Evolutionary conservation across 2,888 invertebrate genomes (phyloP).

Genomic region (Oithona nana): DNA sequence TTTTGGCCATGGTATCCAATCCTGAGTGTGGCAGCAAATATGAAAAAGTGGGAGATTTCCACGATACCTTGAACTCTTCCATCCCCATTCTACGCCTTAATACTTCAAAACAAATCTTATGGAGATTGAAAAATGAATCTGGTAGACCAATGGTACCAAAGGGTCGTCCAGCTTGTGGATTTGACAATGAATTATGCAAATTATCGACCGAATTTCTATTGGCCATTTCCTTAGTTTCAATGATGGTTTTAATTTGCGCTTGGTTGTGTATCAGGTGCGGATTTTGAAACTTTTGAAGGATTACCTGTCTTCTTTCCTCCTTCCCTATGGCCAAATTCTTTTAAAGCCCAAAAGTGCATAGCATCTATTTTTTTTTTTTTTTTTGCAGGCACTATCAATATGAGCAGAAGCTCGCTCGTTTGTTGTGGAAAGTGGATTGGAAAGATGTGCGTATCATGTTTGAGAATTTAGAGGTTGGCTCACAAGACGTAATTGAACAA

Average conservation of each 20-base stretch:
- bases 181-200: background rate
- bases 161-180: background rate
- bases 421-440: conserved; percentile 74
- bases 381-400: conserved; percentile 83
- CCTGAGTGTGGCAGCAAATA: background rate
- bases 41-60: background rate
- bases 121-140: background rate
- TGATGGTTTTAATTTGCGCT: background rate
- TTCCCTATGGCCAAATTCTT: too few species aligned
- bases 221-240: background rate
- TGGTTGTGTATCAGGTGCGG: background rate
- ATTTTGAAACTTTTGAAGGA: too few species aligned
- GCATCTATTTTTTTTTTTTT: too few species aligned
- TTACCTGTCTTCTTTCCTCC: too few species aligned
- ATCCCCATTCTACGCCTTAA: background rate
- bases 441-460: background rate
- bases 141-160: background rate
- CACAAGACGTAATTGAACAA: too few species aligned
- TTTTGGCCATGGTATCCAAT: background rate
- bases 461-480: too few species aligned
- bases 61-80: background rate
- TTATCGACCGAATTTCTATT: background rate
- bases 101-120: background rate
- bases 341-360: too few species aligned
- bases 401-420: conserved; percentile 75